Conservation (phyloP, 2,797 vertebrate species). For the Sarcophilus harrisii region DNA sequence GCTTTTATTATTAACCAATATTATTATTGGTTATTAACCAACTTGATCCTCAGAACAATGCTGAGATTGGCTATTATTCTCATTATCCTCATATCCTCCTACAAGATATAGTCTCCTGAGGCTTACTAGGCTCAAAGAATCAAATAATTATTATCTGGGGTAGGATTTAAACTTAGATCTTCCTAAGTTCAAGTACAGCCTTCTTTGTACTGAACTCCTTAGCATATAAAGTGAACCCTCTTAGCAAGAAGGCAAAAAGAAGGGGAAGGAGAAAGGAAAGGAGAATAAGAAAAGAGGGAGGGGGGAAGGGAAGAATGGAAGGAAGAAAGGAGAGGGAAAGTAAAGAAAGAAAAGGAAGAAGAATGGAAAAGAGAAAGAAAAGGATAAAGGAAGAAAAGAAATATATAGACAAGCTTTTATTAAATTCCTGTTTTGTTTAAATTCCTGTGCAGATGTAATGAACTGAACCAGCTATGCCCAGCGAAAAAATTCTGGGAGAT, state of each 20-base stretch:
- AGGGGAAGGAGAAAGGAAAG: background rate
- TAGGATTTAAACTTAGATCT: background rate
- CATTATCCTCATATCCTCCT: background rate
- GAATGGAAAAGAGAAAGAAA: background rate
- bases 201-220: background rate
- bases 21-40: background rate
- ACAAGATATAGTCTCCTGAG: background rate
- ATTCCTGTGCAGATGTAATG: no score
- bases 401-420: no score
- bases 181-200: background rate
- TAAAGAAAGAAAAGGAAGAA: background rate
- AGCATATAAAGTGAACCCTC: background rate
- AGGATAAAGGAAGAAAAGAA: background rate
- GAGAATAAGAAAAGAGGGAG: background rate
- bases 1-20: background rate
- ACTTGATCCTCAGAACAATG: background rate
- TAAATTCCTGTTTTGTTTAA: no score
- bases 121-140: background rate
- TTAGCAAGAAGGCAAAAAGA: background rate
- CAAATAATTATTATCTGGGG: background rate
- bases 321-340: background rate
- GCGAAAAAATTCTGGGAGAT: no score
- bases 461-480: no score
- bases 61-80: background rate
- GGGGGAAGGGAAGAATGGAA: background rate